Evolutionary conservation across 2,888 invertebrate species (phyloP), one percentile per base, ranked within the genome.

Genomic region (Euclidia mi): DNA sequence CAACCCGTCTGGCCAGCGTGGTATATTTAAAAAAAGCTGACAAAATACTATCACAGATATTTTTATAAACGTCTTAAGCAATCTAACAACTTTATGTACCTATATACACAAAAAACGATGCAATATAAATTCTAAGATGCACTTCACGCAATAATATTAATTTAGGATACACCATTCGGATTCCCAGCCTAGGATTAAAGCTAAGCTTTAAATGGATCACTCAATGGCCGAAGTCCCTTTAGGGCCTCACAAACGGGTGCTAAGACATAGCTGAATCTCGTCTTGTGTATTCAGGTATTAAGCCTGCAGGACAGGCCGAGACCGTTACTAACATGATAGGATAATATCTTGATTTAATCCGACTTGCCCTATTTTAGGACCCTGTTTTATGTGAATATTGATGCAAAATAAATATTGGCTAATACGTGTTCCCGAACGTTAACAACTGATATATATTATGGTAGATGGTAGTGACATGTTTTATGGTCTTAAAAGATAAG

Each of bases 261-360:
- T 35, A 43, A n/a, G 6, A 14, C 11, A n/a, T n/a, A 10, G 37
- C 29, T 20, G 9, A 29, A 35, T 17, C 43, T 43, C 42, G 17
- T 9, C 29, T 35, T 43, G 43, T 50, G 29, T 42, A 50, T 18
- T 43, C 43, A 50, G 43, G 10, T 17, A 11, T 12, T 18, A 14
- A 20, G 31, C 40, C 14, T 29, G 11, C 29, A 32, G n/a, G 28
- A 29, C 29, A 43, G 9, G 9, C 11, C 7, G 1, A 3, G 18
- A n/a, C 9, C 11, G 15, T 15, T 1, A 14, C 32, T 45, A 32
- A 34, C 52, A 52, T n/a, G 11, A 41, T 32, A 9, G 10, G 45
- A 34, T 28, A 17, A 45, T 32, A 3, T 38, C 20, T 43, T 11
- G 18, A 2, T 43, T 43, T 43, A 43, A 50, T 43, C 37, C 35